Evolutionary conservation across 2,113 vertebrate species (phyloP), one percentile per base, ranked within the genome.

Genomic region (Sceloporus undulatus): DNA sequence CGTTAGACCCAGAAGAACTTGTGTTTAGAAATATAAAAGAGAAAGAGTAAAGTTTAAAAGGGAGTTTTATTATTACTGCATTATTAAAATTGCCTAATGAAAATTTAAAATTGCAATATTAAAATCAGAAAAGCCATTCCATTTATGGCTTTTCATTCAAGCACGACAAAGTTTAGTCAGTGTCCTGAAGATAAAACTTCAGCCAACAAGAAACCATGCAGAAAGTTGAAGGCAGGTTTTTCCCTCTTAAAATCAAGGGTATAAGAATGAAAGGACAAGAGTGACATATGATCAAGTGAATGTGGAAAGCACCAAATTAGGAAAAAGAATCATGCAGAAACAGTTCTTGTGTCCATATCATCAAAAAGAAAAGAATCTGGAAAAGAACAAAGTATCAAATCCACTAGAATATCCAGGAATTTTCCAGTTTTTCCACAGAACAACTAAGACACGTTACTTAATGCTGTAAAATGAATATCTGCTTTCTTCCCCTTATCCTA

Each of bases 381-480:
- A 62, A 83, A 93, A 86, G 66, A 84, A 73, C 82, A 86, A 87
- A 81, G 40, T 9, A 94, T 87, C 82, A 91, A 84, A 87, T 91
- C 76, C 89, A 66, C 59, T 89, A 91, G 66, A 90, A 84, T 92
- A 80, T 89, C 87, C 90, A 93, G 90, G 80, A 84, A 88, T 94
- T 90, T 95, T 95, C 95, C 95, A 95, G 95, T 95, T 95, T 94
- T 86, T 94, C 92, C 94, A 93, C 84, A 65, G 87, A 92, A 89
- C 66, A 91, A 93, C 76, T 80, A 92, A 91, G 92, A 91, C 89
- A 94, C 94, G 91, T 92, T 94, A 54, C 91, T 54, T 91, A n/a
- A 91, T 93, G 81, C 68, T 85, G 90, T 92, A 91, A 93, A 92
- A 82, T 1, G 84, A 94, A 91, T 91, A 93, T 92, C 91, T 92